Base-by-base conservation (phyloP, 2,888 invertebrate species). In the Meiosimyza decipiens region DNA sequence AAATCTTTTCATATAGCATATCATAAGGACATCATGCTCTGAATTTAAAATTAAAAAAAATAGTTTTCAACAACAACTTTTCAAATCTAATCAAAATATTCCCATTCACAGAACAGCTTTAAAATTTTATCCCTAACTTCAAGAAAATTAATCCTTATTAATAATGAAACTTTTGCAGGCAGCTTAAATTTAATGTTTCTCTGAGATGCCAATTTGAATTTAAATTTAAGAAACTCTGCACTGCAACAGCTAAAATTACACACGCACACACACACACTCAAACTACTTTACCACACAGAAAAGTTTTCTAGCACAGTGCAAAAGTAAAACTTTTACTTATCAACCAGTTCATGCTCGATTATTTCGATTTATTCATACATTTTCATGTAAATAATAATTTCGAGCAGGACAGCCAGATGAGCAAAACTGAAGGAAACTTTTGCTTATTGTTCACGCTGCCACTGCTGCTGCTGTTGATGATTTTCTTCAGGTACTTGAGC, bases 381-480 rank as follows among this genome's bases (percentile, higher is more conserved):
- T 70, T 73, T 50, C 70, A 71, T 75, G 74, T 76, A 77, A 77
- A 80, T 80, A 77, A 79, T 78, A 79, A 75, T 78, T 76, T 77
- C 18, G 51, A 55, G 74, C 71, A 67, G 71, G 79, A 79, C 77
- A 76, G 82, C 83, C 82, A 84, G 81, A 54, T 47, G 22, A 47
- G 28, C 16, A 2, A 3, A 28, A 13, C 11, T 11, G 28, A 40
- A n/a, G 18, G 22, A 63, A 63, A 63, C 63, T 63, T 63, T 63
- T 47, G 49, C 40, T 63, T 63, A 64, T 64, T 64, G 64, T 64
- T 28, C 40, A 40, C 40, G 40, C 40, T 40, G 40, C 40, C 9
- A 6, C 9, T 40, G 9, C 40, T 40, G 40, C 40, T 40, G 40
- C 40, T 40, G 40, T 40, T 40, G 40, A 40, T 40, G 40, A 40